Evolutionary conservation across 2,113 vertebrate species (phyloP).

Genomic region (Laticauda laticaudata): DNA sequence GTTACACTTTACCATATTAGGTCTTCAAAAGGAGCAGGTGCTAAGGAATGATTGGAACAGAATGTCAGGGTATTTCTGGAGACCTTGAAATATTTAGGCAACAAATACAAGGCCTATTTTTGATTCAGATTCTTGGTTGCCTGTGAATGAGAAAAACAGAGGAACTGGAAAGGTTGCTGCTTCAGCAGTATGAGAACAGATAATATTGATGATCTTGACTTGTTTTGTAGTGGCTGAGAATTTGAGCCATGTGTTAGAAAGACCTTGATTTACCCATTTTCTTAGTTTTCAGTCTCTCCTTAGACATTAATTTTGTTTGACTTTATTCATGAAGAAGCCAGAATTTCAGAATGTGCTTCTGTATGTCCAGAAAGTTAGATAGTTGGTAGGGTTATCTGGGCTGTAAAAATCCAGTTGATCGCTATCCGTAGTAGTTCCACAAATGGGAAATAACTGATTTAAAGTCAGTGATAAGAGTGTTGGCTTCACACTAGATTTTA

Average conservation of each 20-base stretch:
- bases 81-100: not conserved
- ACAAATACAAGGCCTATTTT: not conserved
- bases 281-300: not conserved
- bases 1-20: not conserved
- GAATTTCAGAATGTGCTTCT: not conserved
- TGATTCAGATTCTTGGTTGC: accelerated
- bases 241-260: not conserved
- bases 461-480: not conserved
- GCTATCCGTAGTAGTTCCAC: not conserved
- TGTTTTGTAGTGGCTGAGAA: not conserved
- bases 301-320: not conserved
- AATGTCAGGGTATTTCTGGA: not conserved
- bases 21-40: not conserved
- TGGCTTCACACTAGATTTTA: not conserved
- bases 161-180: not conserved
- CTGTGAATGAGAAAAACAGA: not conserved
- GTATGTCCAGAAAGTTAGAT: not conserved
- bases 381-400: not conserved
- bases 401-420: not conserved
- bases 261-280: not conserved
- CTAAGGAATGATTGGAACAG: conserved; percentile 1
- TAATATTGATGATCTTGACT: not conserved
- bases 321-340: not conserved
- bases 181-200: not conserved
- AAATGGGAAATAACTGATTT: not conserved